Conservation (phyloP, 2,888 invertebrate species). For the Trimorus sp. region DNA sequence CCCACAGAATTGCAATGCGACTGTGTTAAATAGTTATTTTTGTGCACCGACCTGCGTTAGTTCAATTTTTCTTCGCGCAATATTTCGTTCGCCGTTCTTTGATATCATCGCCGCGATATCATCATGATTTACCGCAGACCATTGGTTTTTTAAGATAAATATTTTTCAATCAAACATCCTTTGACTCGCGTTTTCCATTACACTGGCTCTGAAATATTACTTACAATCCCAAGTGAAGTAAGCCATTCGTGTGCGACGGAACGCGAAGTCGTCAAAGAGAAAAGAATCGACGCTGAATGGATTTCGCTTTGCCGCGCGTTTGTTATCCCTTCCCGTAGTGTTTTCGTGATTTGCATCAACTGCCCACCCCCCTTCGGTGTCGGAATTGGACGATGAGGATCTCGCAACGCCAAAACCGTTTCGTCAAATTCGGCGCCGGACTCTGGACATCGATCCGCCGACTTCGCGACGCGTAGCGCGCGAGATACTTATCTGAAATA, state of each 20-base stretch:
- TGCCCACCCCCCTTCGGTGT: no score
- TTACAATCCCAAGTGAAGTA: slow-evolving; percentile 50
- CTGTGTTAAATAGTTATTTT: no score
- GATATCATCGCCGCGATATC: slow-evolving; percentile 48
- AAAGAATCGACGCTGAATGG: slow-evolving; percentile 49
- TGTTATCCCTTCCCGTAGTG: slow-evolving; percentile 37
- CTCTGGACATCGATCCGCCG: no score
- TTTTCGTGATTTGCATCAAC: slow-evolving; percentile 21
- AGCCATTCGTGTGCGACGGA: slow-evolving; percentile 53
- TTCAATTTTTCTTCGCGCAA: not conserved
- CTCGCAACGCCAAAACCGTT: no score
- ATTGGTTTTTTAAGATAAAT: slow-evolving; percentile 59
- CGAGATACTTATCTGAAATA: no score
- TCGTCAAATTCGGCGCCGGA: no score
- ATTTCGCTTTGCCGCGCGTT: slow-evolving; percentile 39
- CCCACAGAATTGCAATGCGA: no score
- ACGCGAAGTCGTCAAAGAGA: slow-evolving; percentile 55
- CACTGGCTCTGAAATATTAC: slow-evolving; percentile 58
- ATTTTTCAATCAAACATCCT: slow-evolving; percentile 62
- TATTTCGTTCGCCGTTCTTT: slow-evolving; percentile 32
- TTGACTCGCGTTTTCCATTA: slow-evolving; percentile 61
- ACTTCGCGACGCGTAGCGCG: no score
- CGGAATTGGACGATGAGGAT: no score
- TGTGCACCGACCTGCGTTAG: not conserved
- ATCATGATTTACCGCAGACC: slow-evolving; percentile 56